Evolutionary conservation across 1,140 invertebrate species (phyloP).

Genomic region (Archivesica marissinica): DNA sequence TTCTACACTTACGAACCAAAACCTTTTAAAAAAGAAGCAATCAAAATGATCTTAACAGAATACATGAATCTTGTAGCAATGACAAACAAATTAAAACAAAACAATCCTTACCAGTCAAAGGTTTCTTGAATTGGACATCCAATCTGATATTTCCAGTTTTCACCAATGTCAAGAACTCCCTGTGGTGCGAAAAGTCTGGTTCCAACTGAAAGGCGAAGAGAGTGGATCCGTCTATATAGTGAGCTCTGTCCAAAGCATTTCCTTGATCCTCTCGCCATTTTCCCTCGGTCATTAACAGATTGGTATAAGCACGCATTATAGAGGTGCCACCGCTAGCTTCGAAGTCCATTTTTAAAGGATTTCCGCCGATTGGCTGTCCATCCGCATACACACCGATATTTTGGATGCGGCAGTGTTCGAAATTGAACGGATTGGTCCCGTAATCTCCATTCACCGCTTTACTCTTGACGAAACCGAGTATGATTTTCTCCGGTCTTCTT

Average conservation of each 20-base stretch:
- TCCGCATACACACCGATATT: conserved; percentile 46
- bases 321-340: background rate
- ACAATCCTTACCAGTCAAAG: conserved; percentile 20
- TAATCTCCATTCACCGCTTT: conserved; percentile 25
- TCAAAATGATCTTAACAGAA: too few species aligned
- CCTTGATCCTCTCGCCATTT: conserved; percentile 53
- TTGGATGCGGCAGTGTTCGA: conserved; percentile 40
- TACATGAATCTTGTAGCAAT: too few species aligned
- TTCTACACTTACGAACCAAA: too few species aligned
- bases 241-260: conserved; percentile 8
- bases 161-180: conserved; percentile 1
- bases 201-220: conserved; percentile 58
- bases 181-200: conserved; percentile 48
- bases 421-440: conserved; percentile 49
- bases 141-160: conserved; percentile 42
- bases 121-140: conserved; percentile 25
- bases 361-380: conserved; percentile 35
- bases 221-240: background rate
- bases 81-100: too few species aligned
- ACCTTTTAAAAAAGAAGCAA: too few species aligned
- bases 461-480: conserved; percentile 5
- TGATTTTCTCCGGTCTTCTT: background rate
- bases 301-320: conserved; percentile 15
- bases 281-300: conserved; percentile 23
- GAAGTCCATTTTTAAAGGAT: conserved; percentile 55